These are phyloP conservation scores for Rhipidura dahli DNA, from an alignment of 2,113 vertebrate genomes.

Conservation along the genomic window DNA sequence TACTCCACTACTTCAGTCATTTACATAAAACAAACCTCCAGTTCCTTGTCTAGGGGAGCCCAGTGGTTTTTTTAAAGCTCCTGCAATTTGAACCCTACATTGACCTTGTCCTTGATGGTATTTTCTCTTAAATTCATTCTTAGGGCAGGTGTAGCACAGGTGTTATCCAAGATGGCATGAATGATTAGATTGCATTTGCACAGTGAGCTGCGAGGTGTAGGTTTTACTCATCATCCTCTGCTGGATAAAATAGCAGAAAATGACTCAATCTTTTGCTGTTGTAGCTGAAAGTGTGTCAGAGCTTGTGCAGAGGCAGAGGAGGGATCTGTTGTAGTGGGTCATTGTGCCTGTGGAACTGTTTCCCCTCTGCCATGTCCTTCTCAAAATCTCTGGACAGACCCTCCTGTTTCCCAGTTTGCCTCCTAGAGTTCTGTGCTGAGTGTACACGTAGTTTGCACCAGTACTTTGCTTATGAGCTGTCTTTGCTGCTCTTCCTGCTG, in stretches of 20 bases:
- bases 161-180: rapidly evolving
- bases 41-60: not conserved
- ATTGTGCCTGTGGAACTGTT: not conserved
- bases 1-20: not conserved
- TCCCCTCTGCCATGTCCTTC: not conserved
- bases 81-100: not conserved
- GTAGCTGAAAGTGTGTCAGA: not conserved
- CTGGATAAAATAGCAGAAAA: not conserved
- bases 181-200: not conserved
- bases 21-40: not conserved
- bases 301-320: not conserved
- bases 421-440: not conserved
- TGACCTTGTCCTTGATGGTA: not conserved
- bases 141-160: not conserved
- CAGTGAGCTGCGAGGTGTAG: not conserved
- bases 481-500: not conserved
- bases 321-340: not conserved
- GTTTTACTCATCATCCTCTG: not conserved
- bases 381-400: not conserved
- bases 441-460: rapidly evolving
- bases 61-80: not conserved
- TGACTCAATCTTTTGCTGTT: not conserved
- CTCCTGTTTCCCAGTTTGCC: not conserved
- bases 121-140: not conserved
- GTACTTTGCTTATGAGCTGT: not conserved